A percentile compares a stretch with the other conserved stretches of the same genome.
These are phyloP conservation scores for Sakesphorus luctuosus DNA, from an alignment of 2,113 vertebrate species.

Conservation along the genomic window DNA sequence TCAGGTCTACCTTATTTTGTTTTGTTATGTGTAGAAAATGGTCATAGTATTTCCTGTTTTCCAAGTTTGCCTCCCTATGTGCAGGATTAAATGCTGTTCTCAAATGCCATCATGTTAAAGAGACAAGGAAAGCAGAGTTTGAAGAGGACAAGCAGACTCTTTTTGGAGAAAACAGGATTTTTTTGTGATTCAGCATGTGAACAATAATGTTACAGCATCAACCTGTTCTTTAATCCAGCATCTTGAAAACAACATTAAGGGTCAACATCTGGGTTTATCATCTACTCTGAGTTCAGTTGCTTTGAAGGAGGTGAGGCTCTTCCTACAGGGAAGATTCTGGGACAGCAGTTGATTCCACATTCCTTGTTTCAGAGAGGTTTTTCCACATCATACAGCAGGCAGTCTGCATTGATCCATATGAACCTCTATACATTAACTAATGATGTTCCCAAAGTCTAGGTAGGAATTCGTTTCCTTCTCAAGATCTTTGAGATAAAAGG, in stretches of 20 bases:
- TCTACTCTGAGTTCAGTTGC: not conserved
- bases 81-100: not conserved
- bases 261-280: not conserved
- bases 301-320: not conserved
- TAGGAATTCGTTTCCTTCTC: not conserved
- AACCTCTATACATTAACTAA: not conserved
- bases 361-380: not conserved
- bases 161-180: not conserved
- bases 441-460: not conserved
- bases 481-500: not conserved
- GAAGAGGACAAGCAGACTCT: not conserved
- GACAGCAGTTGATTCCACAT: not conserved
- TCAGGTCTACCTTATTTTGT: not conserved
- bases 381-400: not conserved
- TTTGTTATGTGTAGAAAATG: not conserved
- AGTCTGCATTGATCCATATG: not conserved
- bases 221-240: not conserved
- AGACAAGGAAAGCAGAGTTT: not conserved
- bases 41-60: not conserved
- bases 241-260: not conserved
- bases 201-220: not conserved
- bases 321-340: not conserved
- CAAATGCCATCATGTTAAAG: fast-evolving
- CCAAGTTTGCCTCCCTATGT: not conserved
- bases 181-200: not conserved